Evolutionary conservation across 2,888 invertebrate genomes (phyloP).

Genomic region (Nephrotoma guestfalica): DNA sequence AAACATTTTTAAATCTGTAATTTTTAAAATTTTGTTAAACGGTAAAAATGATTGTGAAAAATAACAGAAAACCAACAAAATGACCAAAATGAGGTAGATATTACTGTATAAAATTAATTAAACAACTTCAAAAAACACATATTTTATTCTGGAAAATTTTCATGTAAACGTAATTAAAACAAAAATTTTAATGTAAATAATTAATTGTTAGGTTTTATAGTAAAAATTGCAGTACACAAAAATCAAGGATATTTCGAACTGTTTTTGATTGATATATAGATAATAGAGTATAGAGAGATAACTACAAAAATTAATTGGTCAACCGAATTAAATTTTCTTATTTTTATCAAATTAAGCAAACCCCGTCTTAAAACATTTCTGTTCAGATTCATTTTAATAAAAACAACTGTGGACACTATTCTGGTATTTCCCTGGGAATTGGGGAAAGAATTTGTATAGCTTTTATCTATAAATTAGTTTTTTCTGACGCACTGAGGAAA

Average conservation of each 20-base stretch:
- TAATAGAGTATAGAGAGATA: background rate
- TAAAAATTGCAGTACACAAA: background rate
- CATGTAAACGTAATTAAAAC: background rate
- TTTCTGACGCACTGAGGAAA: too few species aligned
- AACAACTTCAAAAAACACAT: background rate
- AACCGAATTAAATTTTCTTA: background rate
- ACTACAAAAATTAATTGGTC: background rate
- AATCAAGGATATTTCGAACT: background rate
- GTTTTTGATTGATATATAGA: background rate
- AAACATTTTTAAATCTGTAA: background rate
- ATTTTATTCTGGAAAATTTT: background rate
- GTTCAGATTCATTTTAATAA: too few species aligned
- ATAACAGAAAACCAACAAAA: background rate
- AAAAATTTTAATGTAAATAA: background rate
- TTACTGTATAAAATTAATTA: background rate
- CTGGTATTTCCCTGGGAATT: too few species aligned
- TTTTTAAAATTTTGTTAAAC: background rate
- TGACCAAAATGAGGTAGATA: background rate
- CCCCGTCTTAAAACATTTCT: too few species aligned
- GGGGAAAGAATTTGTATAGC: too few species aligned
- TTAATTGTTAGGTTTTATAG: background rate
- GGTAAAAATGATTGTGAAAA: background rate
- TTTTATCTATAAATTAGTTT: too few species aligned
- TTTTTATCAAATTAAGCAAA: background rate
- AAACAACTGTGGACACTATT: too few species aligned